Percentiles rank a stretch among this genome's conserved stretches.
These are phyloP conservation scores for Macropis europaea DNA, from an alignment of 2,888 invertebrate genomes.

Conservation along the genomic window DNA sequence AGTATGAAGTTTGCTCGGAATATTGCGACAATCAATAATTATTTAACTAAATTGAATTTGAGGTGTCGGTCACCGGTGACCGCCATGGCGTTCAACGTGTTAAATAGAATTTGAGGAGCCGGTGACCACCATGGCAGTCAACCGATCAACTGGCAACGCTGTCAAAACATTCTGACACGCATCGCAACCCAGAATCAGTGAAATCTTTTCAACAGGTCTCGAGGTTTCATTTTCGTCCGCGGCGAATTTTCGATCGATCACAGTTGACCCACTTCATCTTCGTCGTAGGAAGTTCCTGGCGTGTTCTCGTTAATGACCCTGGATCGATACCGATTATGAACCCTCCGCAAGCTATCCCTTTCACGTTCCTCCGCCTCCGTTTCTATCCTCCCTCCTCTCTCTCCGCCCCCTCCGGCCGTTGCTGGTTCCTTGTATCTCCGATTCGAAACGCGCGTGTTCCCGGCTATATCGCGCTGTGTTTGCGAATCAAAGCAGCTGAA, in stretches of 20 bases:
- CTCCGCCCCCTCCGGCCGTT: background rate
- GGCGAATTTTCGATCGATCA: constrained; percentile 13
- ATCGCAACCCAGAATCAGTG: no score
- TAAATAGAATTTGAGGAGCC: no score
- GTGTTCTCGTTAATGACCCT: constrained; percentile 6
- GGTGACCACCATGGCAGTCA: no score
- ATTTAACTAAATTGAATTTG: no score
- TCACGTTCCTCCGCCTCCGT: background rate
- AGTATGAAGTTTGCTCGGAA: no score
- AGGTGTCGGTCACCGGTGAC: no score
- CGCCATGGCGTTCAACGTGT: no score
- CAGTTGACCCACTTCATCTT: constrained; percentile 7
- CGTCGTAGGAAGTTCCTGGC: background rate
- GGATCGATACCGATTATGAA: constrained; percentile 44
- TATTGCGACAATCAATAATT: no score
- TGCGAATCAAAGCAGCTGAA: constrained; percentile 11
- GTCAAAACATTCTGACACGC: no score
- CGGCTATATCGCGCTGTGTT: background rate
- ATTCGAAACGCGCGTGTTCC: background rate
- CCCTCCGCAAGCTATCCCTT: constrained; percentile 10
- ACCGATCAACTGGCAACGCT: no score
- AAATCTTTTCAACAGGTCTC: background rate
- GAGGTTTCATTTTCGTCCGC: background rate
- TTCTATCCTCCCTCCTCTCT: background rate
- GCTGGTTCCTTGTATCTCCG: background rate